phyloP scores from a whole-genome alignment of 1,140 invertebrate genomes.

The Adelges cooleyi region DNA sequence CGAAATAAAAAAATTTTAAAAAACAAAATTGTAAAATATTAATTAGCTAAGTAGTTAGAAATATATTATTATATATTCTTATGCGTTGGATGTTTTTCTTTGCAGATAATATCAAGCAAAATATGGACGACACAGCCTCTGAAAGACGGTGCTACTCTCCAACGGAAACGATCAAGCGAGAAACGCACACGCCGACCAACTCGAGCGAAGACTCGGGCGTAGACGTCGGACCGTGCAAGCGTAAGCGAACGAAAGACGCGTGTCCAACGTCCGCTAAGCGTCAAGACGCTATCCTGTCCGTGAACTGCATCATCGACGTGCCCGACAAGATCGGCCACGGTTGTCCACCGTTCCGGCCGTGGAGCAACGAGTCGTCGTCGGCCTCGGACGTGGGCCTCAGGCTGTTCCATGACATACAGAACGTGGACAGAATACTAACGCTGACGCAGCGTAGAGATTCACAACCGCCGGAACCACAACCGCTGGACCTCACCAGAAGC shows the following conservation, averaged over 20 bases:
- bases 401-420: constrained; percentile 13
- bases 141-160: too few species aligned
- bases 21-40: too few species aligned
- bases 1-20: too few species aligned
- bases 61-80: too few species aligned
- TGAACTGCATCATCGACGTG: background rate
- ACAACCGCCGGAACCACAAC: background rate
- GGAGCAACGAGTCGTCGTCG: background rate
- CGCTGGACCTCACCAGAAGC: constrained; percentile 7
- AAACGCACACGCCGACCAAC: constrained; percentile 13
- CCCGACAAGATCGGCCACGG: background rate
- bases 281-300: background rate
- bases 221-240: background rate
- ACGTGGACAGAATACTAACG: constrained; percentile 16
- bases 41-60: too few species aligned
- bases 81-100: too few species aligned
- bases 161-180: background rate
- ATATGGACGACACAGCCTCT: too few species aligned
- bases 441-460: background rate
- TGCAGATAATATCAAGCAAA: too few species aligned
- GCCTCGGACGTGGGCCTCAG: constrained; percentile 10
- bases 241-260: background rate
- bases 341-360: constrained; percentile 6
- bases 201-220: constrained; percentile 20
- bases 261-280: background rate